A percentile compares a stretch with the other conserved stretches of the same genome.
These are phyloP conservation scores for Actinernus sp. DNA, from an alignment of 92 coral and sea anemone species.

Conservation along the genomic window DNA sequence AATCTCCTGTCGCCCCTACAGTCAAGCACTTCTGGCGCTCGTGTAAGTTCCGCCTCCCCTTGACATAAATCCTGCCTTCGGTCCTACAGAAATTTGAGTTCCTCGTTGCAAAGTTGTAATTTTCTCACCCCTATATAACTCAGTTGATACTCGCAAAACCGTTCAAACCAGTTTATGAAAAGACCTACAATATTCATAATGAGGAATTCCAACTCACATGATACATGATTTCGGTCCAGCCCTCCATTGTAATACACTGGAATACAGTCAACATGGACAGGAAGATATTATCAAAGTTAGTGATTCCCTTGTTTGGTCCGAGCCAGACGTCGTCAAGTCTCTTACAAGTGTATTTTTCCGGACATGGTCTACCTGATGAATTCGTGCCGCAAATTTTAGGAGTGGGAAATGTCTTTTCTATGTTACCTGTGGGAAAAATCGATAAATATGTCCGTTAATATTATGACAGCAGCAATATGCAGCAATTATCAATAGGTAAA, in stretches of 20 bases:
- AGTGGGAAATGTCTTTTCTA: constrained; percentile 15
- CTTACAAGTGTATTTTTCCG: constrained; percentile 52
- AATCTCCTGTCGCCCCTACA: no score
- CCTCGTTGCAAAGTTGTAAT: no score
- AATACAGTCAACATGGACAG: constrained; percentile 96
- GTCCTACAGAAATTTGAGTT: no score
- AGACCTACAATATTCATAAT: not conserved
- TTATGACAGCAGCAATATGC: no score
- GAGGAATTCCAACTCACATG: constrained; percentile 68
- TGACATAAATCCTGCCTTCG: no score
- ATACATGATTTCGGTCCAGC: constrained; percentile 98
- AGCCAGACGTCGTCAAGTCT: constrained; percentile 72
- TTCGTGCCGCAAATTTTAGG: constrained; percentile 26
- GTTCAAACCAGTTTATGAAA: no score
- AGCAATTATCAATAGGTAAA: no score
- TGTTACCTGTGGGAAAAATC: constrained; percentile 31
- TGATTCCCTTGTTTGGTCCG: constrained; percentile 94
- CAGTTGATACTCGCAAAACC: no score
- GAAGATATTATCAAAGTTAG: constrained; percentile 96
- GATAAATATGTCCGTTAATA: no score
- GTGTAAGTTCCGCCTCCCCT: no score
- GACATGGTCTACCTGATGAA: constrained; percentile 71
- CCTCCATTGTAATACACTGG: constrained; percentile 98
- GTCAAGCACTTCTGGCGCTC: no score
- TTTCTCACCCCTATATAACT: no score